Evolutionary conservation across 1,140 invertebrate genomes (phyloP).

Genomic region (Eulimnadia texana): DNA sequence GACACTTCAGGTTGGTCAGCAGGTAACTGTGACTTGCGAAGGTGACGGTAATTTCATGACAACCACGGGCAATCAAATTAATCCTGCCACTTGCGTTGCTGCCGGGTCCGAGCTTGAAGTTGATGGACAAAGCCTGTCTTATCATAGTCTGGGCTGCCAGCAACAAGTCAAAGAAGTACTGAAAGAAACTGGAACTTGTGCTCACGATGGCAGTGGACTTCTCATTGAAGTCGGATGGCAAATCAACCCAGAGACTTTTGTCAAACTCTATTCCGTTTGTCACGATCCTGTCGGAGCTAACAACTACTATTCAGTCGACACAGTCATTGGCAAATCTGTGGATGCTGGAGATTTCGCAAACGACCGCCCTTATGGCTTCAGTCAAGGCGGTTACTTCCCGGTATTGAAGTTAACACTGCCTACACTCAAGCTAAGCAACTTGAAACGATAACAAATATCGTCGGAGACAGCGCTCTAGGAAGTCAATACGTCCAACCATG

Average conservation of each 20-base stretch:
- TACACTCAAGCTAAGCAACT: conserved; percentile 7
- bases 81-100: background rate
- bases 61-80: background rate
- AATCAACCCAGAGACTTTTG: background rate
- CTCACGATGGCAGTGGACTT: background rate
- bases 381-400: conserved; percentile 9
- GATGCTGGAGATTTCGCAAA: background rate
- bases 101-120: background rate
- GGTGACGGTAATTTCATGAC: conserved; percentile 6
- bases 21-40: conserved; percentile 5
- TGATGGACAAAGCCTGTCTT: background rate
- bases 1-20: background rate
- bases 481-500: background rate
- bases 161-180: conserved; percentile 3
- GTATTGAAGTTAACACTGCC: conserved; percentile 11
- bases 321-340: background rate
- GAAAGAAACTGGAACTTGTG: conserved; percentile 9
- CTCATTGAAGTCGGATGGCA: conserved; percentile 8
- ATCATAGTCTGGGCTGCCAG: conserved; percentile 2
- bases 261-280: background rate
- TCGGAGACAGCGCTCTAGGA: background rate
- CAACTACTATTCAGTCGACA: background rate
- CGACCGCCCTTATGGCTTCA: conserved; percentile 5
- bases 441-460: conserved; percentile 1
- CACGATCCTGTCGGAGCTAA: background rate